Evolutionary conservation across 2,888 invertebrate genomes (phyloP).

Genomic region (Cantharis rufa): DNA sequence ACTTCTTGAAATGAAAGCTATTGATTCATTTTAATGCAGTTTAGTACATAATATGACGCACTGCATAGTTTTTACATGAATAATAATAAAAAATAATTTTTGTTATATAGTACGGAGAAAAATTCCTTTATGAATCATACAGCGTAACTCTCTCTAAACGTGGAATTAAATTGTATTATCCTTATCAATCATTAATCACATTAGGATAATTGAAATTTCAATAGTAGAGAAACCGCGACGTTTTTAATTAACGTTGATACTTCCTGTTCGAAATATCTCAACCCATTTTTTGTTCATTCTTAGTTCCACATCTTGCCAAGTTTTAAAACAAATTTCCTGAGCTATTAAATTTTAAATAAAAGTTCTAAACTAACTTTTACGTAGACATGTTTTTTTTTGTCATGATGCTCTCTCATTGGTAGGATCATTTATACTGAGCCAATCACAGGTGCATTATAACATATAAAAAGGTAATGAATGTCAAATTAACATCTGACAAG

Average conservation of each 20-base stretch:
- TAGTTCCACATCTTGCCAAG: neutral
- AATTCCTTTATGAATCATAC: neutral
- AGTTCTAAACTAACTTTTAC: neutral
- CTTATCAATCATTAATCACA: neutral
- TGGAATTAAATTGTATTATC: neutral
- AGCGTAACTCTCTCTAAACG: neutral
- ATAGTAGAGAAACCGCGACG: neutral
- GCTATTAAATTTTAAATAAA: neutral
- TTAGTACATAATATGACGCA: too few species aligned
- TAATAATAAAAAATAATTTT: too few species aligned
- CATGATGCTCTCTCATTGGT: too few species aligned
- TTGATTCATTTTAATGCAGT: too few species aligned
- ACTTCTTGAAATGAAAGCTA: too few species aligned
- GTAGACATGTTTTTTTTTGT: too few species aligned
- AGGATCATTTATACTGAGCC: too few species aligned
- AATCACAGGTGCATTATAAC: too few species aligned
- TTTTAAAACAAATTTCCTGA: neutral
- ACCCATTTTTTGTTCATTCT: neutral
- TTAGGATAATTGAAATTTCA: neutral
- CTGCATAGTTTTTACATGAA: too few species aligned
- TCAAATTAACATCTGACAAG: too few species aligned
- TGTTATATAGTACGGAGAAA: too few species aligned
- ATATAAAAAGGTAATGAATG: too few species aligned
- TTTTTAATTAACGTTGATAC: neutral
- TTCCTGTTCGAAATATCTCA: neutral